phyloP scores from a whole-genome alignment of 2,113 vertebrate species.

The Myrmecophaga tridactyla region DNA sequence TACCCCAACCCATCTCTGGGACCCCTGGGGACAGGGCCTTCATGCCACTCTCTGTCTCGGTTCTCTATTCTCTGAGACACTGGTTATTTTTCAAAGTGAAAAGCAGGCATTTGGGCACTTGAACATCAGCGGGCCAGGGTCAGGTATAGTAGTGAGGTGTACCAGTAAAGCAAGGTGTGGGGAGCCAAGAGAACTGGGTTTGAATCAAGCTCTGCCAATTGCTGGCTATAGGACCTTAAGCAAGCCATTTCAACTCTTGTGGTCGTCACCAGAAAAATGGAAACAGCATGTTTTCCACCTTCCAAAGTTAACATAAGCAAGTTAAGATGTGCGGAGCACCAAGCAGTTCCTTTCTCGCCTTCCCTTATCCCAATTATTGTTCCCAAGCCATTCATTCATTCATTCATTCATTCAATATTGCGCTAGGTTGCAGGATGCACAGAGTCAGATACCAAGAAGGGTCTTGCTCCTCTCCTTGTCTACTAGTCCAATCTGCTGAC shows the following conservation, averaged over 20 bases:
- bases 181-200: neutral
- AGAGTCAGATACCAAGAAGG: neutral
- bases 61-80: neutral
- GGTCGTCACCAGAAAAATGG: neutral
- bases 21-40: neutral
- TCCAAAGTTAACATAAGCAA: neutral
- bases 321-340: neutral
- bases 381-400: neutral
- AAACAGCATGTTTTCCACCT: neutral
- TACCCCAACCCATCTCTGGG: no score
- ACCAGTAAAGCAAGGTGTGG: neutral
- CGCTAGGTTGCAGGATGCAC: neutral
- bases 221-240: neutral
- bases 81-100: neutral
- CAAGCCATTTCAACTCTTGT: neutral
- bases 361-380: fast-evolving
- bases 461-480: neutral
- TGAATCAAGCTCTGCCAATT: neutral
- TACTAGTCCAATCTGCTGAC: neutral
- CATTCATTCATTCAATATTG: neutral
- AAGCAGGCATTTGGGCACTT: neutral
- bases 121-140: no score
- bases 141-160: no score
- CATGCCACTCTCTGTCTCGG: neutral
- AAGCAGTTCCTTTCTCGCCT: neutral